Evolutionary conservation across 2,888 invertebrate genomes (phyloP), one percentile per base, ranked within the genome.

Genomic region (Agrypnus murinus): DNA sequence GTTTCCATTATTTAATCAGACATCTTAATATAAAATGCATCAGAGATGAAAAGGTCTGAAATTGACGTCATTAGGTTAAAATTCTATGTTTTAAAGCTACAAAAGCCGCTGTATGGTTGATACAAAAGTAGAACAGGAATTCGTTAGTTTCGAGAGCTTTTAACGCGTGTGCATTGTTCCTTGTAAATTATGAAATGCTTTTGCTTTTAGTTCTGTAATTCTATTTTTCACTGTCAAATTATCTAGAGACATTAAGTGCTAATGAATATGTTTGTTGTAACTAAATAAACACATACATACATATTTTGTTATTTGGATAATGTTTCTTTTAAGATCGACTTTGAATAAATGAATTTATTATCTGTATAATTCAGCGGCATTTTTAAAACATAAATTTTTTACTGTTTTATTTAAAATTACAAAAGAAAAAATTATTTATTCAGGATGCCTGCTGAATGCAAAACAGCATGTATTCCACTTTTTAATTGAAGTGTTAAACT

Each of bases 211-310:
- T 60, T 60, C 43, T 45, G 10, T 43, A 45, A 45, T 14, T 60
- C 59, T 60, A 45, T 60, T 60, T 60, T 45, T 60, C 59, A 60
- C 59, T 60, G 59, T 60, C 45, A 60, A 60, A 45, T 60, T 60
- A 60, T 45, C 43, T 43, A 31, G 43, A 19, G 59, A 60, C 43
- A 45, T 32, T 40, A 45, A 45, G 45, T 14, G 45, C 43, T 60
- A 43, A 31, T 17, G 34, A 45, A 45, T 60, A 43, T 60, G 43
- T 60, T 36, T 45, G 25, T 45, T n/a, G 25, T 15, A 45, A 45
- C 59, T n/a, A 55, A 53, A 31, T 15, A 36, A 32, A n/a, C 12
- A 36, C 36, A 19, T 46, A n/a, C 12, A 36, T 15, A 19, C 19
- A 53, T n/a, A n/a, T n/a, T n/a, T 32, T 32, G 12, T 19, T 15